These are phyloP conservation scores for Ctenochaetus hawaiiensis DNA, from an alignment of 2,797 vertebrate genomes.

Conservation along the genomic window DNA sequence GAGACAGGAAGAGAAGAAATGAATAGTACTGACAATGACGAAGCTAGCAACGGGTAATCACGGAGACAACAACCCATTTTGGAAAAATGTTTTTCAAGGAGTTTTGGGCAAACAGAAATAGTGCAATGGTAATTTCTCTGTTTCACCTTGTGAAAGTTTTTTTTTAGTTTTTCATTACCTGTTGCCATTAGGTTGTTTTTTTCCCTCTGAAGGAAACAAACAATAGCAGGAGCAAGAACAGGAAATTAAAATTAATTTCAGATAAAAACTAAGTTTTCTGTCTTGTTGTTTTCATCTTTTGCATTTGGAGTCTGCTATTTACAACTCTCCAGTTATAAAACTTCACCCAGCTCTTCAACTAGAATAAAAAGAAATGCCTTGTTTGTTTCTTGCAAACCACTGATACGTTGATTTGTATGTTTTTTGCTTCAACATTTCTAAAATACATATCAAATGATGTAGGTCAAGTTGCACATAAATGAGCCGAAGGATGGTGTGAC, in stretches of 20 bases:
- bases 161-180: constrained; percentile 21
- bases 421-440: too few species aligned
- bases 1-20: constrained; percentile 59
- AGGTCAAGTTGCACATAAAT: too few species aligned
- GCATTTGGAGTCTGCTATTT: background rate
- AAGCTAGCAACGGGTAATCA: constrained; percentile 28
- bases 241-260: constrained; percentile 1
- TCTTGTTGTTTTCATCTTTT: background rate
- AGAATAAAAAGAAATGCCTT: too few species aligned
- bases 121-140: background rate
- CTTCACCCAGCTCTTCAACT: background rate
- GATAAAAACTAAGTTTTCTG: background rate
- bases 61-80: constrained; percentile 29
- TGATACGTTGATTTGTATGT: too few species aligned
- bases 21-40: constrained; percentile 43
- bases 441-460: too few species aligned
- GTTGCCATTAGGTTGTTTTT: constrained; percentile 4
- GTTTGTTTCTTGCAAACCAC: too few species aligned
- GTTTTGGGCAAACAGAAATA: constrained; percentile 27
- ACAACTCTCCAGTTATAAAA: constrained; percentile 1
- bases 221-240: background rate
- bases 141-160: background rate
- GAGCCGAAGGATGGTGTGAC: too few species aligned
- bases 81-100: background rate
- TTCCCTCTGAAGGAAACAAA: background rate